phyloP scores from a whole-genome alignment of 2,888 invertebrate genomes.

The Dryobota labecula region DNA sequence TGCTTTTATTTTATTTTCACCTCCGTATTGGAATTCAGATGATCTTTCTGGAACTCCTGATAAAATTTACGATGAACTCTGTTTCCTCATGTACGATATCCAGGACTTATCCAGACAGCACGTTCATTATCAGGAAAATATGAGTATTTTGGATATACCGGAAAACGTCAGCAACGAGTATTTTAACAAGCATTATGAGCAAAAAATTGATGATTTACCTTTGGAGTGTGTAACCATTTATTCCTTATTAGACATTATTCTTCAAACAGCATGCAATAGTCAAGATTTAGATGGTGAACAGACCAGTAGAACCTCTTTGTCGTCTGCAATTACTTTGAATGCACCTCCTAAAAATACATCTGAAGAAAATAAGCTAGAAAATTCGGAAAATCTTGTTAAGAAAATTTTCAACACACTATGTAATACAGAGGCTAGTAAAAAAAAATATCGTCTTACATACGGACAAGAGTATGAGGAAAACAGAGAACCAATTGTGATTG shows the following conservation, averaged over 20 bases:
- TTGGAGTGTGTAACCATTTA: slow-evolving; percentile 82
- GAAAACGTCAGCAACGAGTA: slow-evolving; percentile 64
- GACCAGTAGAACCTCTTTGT: slow-evolving; percentile 71
- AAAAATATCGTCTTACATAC: slow-evolving; percentile 80
- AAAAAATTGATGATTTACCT: slow-evolving; percentile 75
- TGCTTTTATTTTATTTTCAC: slow-evolving; percentile 84
- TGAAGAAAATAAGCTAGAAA: slow-evolving; percentile 71
- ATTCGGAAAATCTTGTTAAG: slow-evolving; percentile 77
- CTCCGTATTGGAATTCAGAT: slow-evolving; percentile 81
- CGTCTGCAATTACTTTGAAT: slow-evolving; percentile 68
- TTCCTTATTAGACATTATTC: slow-evolving; percentile 80
- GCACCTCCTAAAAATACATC: slow-evolving; percentile 52
- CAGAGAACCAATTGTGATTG: slow-evolving; percentile 80
- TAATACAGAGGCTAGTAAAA: slow-evolving; percentile 75
- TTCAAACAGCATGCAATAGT: slow-evolving; percentile 74
- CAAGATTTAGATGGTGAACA: slow-evolving; percentile 61
- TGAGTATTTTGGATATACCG: slow-evolving; percentile 82
- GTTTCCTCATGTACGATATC: slow-evolving; percentile 88
- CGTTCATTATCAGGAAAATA: slow-evolving; percentile 84
- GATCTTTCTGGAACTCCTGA: slow-evolving; percentile 77
- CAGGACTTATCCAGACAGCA: slow-evolving; percentile 89
- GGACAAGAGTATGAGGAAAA: slow-evolving; percentile 83
- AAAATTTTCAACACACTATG: slow-evolving; percentile 80
- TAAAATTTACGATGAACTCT: slow-evolving; percentile 88
- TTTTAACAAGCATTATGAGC: slow-evolving; percentile 69